phyloP scores from a whole-genome alignment of 1,140 invertebrate genomes.

The Anoplophora glabripennis region DNA sequence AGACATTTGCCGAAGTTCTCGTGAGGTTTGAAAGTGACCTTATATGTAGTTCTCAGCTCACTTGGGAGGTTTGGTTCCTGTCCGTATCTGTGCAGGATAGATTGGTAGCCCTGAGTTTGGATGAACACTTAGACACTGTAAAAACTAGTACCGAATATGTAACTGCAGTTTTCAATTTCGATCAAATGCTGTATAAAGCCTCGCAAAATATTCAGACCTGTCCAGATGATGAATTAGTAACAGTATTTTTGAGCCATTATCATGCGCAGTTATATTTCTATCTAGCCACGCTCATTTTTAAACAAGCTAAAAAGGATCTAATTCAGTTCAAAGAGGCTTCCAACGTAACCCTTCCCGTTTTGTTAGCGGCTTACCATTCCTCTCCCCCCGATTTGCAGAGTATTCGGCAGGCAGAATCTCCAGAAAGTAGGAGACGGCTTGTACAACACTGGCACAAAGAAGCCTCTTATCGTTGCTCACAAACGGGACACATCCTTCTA shows the following conservation, averaged over 20 bases:
- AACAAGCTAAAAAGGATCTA: constrained; percentile 64
- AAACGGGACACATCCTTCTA: constrained; percentile 63
- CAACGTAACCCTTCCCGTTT: constrained; percentile 56
- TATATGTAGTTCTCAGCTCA: constrained; percentile 39
- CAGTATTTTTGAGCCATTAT: constrained; percentile 70
- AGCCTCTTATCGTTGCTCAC: constrained; percentile 66
- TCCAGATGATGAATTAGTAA: constrained; percentile 54
- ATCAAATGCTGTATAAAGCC: constrained; percentile 67
- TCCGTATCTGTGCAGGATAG: constrained; percentile 69
- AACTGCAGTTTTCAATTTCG: constrained; percentile 62
- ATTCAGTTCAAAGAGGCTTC: constrained; percentile 63
- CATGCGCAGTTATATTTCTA: constrained; percentile 77
- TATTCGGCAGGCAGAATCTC: constrained; percentile 59
- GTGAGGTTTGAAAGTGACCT: constrained; percentile 53
- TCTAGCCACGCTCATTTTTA: constrained; percentile 63
- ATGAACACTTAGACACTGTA: constrained; percentile 48
- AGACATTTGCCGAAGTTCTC: constrained; percentile 65
- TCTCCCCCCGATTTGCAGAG: constrained; percentile 54
- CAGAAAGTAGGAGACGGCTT: constrained; percentile 51
- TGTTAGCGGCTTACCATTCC: constrained; percentile 64
- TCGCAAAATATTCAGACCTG: constrained; percentile 49
- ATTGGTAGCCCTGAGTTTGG: constrained; percentile 62
- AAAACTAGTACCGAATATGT: constrained; percentile 55
- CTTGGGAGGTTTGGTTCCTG: constrained; percentile 69
- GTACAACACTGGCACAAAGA: constrained; percentile 61